Base-by-base conservation (phyloP, 2,888 invertebrate species). In the Cylloceria caligata region DNA sequence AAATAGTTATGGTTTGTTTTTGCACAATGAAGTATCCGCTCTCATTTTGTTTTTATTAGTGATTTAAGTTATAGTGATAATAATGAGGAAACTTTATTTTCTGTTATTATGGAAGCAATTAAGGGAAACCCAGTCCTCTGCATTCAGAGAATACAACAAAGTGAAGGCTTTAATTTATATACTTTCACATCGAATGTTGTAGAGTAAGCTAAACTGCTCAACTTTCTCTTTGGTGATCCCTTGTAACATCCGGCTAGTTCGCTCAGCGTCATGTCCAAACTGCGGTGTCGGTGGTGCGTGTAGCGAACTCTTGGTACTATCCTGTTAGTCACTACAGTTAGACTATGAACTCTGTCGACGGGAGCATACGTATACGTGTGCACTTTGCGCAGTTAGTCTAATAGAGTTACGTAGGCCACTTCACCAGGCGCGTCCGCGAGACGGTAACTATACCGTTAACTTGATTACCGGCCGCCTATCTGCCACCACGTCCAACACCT, bases 371-470 rank as follows among this genome's bases (percentile, higher is more conserved):
- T 71, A 55, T 79, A 81, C 64, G 83, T 84, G 86, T 85, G 85
- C 87, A 88, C 88, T 88, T 88, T 85, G 87, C 83, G 85, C 86
- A 86, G 88, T 87, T 88, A 86, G 86, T 84, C 86, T 87, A 88
- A 88, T 86, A 80, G 87, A 82, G 87, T 89, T 88, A 88, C 80
- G 80, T 83, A 87, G 86, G 76, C 80, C 80, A 80, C 88, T 88
- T 84, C 72, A 68, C 62, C 67, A 71, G 85, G 69, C 60, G 57
- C 79, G 83, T 80, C 47, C 80, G 80, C 83, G 83, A 82, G 87
- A 85, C 88, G 84, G 87, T 86, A 89, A 89, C 89, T 88, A 88
- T 88, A 88, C 86, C 83, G 86, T 87, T 90, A 88, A 90, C 89
- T 90, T 87, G 86, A 90, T 90, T 88, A 87, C 82, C 60, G 71